These are phyloP conservation scores for Paraplagusia blochii DNA, from an alignment of 2,113 vertebrate genomes.

Conservation along the genomic window DNA sequence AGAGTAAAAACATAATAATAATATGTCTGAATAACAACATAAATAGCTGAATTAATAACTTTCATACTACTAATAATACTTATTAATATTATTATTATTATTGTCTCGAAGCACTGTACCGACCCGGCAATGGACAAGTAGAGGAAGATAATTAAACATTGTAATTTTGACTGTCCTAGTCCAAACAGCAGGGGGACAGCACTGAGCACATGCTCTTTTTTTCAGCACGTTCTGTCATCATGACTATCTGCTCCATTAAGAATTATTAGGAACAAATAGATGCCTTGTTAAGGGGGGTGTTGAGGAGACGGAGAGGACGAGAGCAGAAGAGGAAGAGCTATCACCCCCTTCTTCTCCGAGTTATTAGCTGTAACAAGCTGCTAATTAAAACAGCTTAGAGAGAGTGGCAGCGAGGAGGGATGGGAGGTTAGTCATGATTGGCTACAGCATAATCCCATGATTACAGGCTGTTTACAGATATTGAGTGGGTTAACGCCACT, in stretches of 20 bases:
- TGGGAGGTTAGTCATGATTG: conserved; percentile 64
- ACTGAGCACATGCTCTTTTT: conserved; percentile 15
- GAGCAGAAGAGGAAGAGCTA: conserved; percentile 65
- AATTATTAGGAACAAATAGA: conserved; percentile 28
- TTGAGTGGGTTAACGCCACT: too few relatives aligned
- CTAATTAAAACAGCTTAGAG: conserved; percentile 78
- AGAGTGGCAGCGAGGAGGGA: conserved; percentile 18
- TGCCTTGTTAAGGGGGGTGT: conserved; percentile 35
- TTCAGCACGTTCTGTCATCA: conserved; percentile 20
- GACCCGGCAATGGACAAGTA: too few relatives aligned
- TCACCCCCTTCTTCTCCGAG: conserved; percentile 70
- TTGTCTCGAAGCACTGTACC: too few relatives aligned
- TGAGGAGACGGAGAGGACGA: conserved; percentile 42
- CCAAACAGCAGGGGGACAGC: background rate
- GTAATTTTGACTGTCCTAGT: too few relatives aligned
- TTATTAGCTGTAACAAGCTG: conserved; percentile 70
- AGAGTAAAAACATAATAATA: too few relatives aligned
- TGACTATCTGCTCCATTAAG: conserved; percentile 35
- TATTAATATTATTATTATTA: too few relatives aligned
- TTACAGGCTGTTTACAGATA: conserved; percentile 70
- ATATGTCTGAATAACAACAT: too few relatives aligned
- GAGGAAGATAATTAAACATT: too few relatives aligned
- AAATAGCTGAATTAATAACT: too few relatives aligned
- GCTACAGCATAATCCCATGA: conserved; percentile 75
- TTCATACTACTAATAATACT: too few relatives aligned